These are phyloP conservation scores for Perdita meconis DNA, from an alignment of 2,888 invertebrate genomes.

Conservation along the genomic window DNA sequence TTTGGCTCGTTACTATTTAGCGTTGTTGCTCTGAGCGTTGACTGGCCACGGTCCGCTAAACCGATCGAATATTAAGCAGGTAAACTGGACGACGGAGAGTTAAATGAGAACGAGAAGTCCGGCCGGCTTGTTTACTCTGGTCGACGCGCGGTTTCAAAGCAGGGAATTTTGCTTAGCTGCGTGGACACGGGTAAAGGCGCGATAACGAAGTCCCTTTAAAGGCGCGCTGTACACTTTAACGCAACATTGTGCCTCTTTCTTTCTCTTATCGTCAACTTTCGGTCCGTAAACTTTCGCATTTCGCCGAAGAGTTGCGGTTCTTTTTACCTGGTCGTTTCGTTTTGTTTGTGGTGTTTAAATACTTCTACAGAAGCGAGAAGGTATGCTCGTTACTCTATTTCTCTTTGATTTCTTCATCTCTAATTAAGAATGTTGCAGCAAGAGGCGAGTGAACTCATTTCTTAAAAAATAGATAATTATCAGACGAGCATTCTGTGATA, in stretches of 20 bases:
- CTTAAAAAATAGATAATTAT: too few relatives aligned
- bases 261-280: not conserved
- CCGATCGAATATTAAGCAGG: constrained; percentile 55
- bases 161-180: constrained; percentile 20
- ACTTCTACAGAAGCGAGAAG: too few relatives aligned
- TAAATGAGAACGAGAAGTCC: constrained; percentile 53
- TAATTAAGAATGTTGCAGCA: too few relatives aligned
- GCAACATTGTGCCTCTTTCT: not conserved
- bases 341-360: too few relatives aligned
- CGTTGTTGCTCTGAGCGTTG: constrained; percentile 19
- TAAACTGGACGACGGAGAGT: constrained; percentile 35
- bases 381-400: too few relatives aligned
- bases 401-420: too few relatives aligned
- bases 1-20: constrained; percentile 46
- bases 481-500: too few relatives aligned
- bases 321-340: too few relatives aligned
- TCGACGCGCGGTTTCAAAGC: constrained; percentile 25
- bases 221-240: not conserved
- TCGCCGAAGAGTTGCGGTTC: too few relatives aligned
- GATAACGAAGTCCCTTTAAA: constrained; percentile 26
- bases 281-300: too few relatives aligned
- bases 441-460: too few relatives aligned
- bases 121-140: constrained; percentile 30
- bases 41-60: constrained; percentile 3
- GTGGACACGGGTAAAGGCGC: constrained; percentile 3